phyloP scores from a whole-genome alignment of 2,113 vertebrate species.

The Recurvirostra avosetta region DNA sequence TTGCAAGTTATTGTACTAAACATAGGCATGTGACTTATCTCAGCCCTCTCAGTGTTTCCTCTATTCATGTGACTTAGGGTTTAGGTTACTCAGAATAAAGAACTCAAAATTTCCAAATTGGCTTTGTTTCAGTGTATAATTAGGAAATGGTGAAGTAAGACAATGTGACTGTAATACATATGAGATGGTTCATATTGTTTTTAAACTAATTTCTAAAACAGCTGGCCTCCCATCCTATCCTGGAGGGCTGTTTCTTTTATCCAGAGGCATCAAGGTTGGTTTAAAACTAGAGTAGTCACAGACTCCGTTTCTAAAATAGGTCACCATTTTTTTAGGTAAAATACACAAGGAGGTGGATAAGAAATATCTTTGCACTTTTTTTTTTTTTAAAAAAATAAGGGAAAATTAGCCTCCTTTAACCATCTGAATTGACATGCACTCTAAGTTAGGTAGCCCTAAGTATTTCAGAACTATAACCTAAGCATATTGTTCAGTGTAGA shows the following conservation, averaged over 20 bases:
- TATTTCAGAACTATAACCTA: not conserved
- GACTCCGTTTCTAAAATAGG: not conserved
- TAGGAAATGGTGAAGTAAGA: not conserved
- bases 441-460: not conserved
- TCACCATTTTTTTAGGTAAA: not conserved
- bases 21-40: slow-evolving; percentile 25
- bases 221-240: not conserved
- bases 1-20: not conserved
- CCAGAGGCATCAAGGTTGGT: not conserved
- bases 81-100: slow-evolving; percentile 3
- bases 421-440: not conserved
- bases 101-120: slow-evolving; percentile 30
- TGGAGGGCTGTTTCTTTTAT: not conserved
- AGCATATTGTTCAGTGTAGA: not conserved
- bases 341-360: not conserved
- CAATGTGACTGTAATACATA: not conserved
- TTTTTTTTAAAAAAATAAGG: not conserved
- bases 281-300: not conserved
- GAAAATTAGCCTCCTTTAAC: not conserved
- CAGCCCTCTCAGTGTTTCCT: slow-evolving; percentile 1
- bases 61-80: slow-evolving; percentile 32
- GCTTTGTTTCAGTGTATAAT: not conserved
- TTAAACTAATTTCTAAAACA: not conserved
- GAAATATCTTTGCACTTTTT: not conserved
- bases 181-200: not conserved